A percentile compares a stretch with the other conserved stretches of the same genome.
Conservation (phyloP, 2,113 vertebrate genomes). For the Gopherus flavomarginatus region DNA sequence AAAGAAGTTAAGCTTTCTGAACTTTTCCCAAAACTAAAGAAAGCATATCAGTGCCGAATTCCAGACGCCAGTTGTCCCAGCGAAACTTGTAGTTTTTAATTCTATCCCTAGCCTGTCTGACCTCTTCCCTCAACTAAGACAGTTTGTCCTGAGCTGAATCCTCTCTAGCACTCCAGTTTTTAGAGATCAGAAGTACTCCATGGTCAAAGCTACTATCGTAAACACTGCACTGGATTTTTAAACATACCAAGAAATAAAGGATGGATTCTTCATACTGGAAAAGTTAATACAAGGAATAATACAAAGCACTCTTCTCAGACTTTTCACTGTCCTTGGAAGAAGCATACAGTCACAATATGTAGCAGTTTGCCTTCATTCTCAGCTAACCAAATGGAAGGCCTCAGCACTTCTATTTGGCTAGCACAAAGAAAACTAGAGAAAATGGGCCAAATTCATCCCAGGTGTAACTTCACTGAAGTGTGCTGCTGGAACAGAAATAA, state of each 20-base stretch:
- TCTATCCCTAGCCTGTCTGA: conserved; percentile 47
- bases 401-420: not conserved
- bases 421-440: not conserved
- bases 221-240: not conserved
- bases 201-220: not conserved
- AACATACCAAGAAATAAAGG: not conserved
- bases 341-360: fast-evolving
- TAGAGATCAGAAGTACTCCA: conserved; percentile 2
- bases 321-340: not conserved
- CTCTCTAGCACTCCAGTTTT: not conserved
- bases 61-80: conserved; percentile 23
- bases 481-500: not conserved
- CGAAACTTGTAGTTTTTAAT: conserved; percentile 3
- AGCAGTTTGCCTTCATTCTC: not conserved
- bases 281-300: not conserved
- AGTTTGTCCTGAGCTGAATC: not conserved
- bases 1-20: conserved; percentile 51
- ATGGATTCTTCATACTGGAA: not conserved
- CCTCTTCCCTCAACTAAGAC: not conserved
- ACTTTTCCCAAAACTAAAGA: conserved; percentile 58
- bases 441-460: conserved; percentile 7
- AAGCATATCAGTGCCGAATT: conserved; percentile 16
- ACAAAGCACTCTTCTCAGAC: not conserved
- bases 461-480: not conserved
- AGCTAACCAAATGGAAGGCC: not conserved